These are phyloP conservation scores for Centroberyx gerrardi DNA, from an alignment of 2,797 vertebrate species.

Conservation along the genomic window DNA sequence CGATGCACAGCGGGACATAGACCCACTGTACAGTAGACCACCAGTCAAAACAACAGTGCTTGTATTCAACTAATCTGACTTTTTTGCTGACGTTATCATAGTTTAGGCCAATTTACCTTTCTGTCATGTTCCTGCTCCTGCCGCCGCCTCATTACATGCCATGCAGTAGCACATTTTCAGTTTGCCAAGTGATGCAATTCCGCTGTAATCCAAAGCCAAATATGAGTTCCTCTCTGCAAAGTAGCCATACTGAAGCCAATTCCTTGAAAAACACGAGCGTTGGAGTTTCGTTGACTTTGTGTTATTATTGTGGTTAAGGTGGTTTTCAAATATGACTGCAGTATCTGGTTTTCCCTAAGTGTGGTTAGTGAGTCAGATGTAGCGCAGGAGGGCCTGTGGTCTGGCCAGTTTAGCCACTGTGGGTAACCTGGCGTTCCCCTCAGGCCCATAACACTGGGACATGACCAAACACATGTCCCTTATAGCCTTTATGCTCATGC, in stretches of 20 bases:
- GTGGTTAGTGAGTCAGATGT: conserved; percentile 61
- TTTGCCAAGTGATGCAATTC: background rate
- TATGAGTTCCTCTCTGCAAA: background rate
- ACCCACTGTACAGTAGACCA: background rate
- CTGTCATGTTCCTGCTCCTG: conserved; percentile 26
- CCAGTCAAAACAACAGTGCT: conserved; percentile 1
- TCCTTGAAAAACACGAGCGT: conserved; percentile 14
- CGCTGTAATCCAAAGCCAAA: background rate
- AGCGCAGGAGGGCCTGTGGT: conserved; percentile 63
- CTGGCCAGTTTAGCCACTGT: conserved; percentile 41
- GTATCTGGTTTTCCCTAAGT: conserved; percentile 64
- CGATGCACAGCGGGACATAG: conserved; percentile 11
- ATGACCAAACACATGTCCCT: conserved; percentile 5
- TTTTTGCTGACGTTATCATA: background rate
- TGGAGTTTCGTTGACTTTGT: conserved; percentile 38
- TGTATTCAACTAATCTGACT: background rate
- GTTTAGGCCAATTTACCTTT: background rate
- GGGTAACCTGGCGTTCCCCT: conserved; percentile 52
- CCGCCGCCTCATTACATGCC: background rate
- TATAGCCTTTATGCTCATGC: conserved; percentile 19
- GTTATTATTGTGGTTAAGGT: conserved; percentile 71
- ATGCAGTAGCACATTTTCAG: background rate
- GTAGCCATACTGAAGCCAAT: background rate
- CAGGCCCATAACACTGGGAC: conserved; percentile 36
- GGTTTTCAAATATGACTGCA: conserved; percentile 69